Percentiles rank a stretch among this genome's conserved stretches.
Conservation (phyloP, 2,113 vertebrate genomes). For the Phylloscopus whistleri region DNA sequence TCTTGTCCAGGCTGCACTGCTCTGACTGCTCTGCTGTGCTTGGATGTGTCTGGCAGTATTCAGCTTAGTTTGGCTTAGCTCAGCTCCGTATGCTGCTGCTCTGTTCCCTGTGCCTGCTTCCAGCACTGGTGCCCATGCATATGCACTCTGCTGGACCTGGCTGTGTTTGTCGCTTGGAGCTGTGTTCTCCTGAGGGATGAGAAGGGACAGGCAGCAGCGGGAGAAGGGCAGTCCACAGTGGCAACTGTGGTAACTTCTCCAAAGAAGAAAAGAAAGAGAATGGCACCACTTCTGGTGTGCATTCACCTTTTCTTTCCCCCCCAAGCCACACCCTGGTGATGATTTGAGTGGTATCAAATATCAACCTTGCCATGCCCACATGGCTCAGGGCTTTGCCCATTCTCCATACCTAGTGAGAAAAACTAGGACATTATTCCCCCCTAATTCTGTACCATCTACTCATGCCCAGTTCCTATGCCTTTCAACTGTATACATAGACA, state of each 20-base stretch:
- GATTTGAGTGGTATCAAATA: neutral
- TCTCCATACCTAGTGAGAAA: neutral
- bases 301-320: neutral
- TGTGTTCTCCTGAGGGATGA: neutral
- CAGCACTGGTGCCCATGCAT: neutral
- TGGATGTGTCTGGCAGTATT: neutral
- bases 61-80: neutral
- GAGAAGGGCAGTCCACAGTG: neutral
- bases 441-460: neutral
- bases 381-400: neutral
- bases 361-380: neutral
- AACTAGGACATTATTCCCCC: neutral
- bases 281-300: neutral
- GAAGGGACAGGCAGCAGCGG: neutral
- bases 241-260: neutral
- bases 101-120: neutral
- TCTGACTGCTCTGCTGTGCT: neutral
- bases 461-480: neutral
- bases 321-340: fast-evolving
- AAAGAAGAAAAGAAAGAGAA: neutral
- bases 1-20: neutral
- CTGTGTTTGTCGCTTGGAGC: neutral
- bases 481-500: neutral
- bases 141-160: neutral
- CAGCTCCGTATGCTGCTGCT: neutral